Percentiles rank a stretch among this genome's conserved stretches.
These are phyloP conservation scores for Latrodectus hesperus DNA, from an alignment of 2,888 invertebrate species.

Conservation along the genomic window DNA sequence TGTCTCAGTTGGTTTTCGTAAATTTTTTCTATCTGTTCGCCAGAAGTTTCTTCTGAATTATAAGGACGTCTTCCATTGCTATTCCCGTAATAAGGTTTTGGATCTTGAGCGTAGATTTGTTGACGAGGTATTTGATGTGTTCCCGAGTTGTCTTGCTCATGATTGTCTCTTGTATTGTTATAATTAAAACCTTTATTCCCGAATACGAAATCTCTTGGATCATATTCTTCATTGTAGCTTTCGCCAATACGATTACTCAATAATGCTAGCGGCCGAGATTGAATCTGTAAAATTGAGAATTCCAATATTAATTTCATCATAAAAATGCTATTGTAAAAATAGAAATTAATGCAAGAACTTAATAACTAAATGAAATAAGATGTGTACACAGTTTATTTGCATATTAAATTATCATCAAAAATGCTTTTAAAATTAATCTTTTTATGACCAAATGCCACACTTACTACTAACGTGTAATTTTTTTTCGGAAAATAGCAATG, in stretches of 20 bases:
- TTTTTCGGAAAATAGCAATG: no score
- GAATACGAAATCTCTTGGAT: constrained; percentile 59
- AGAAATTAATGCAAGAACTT: no score
- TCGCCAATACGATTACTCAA: constrained; percentile 41
- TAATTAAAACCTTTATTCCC: constrained; percentile 37
- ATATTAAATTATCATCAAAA: no score
- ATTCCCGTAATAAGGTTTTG: constrained; percentile 28
- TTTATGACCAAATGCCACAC: no score
- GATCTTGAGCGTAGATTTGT: constrained; percentile 11
- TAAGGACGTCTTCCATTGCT: background rate
- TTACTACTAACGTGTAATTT: no score
- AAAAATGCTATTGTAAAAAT: no score
- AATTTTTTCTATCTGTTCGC: constrained; percentile 10
- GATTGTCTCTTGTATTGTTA: background rate
- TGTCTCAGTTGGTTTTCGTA: constrained; percentile 14
- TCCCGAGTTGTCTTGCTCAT: background rate
- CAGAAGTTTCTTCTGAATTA: background rate
- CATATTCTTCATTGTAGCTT: constrained; percentile 22
- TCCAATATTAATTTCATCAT: no score
- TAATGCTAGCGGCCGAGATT: constrained; percentile 14
- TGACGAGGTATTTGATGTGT: constrained; percentile 17
- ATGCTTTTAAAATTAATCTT: no score
- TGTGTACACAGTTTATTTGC: no score
- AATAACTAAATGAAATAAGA: no score
- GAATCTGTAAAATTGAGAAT: no score